Conservation (phyloP, 53 echinoderm and acorn worm genomes). For the Antedon mediterranea region DNA sequence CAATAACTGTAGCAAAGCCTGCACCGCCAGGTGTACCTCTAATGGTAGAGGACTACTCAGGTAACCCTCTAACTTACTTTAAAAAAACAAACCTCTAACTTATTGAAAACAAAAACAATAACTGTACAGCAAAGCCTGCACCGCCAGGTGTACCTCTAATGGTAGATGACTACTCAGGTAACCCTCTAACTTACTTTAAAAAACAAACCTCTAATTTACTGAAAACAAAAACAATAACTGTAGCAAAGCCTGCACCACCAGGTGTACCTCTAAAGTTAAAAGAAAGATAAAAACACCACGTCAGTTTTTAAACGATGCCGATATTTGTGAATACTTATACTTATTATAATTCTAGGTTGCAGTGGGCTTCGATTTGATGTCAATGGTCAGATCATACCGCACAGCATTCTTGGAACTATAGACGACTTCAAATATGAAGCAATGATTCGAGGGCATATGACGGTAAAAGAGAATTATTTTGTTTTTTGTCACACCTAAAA, state of each 20-base stretch:
- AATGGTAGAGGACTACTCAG: conserved; percentile 49
- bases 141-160: conserved; percentile 66
- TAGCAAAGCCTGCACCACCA: conserved; percentile 92
- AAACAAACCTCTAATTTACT: no score
- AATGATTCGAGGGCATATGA: conserved; percentile 41
- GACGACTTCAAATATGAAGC: conserved; percentile 84
- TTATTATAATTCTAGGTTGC: conserved; percentile 38
- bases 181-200: not conserved
- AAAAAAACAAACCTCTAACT: no score
- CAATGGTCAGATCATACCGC: conserved; percentile 63
- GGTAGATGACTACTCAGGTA: conserved; percentile 47
- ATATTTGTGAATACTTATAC: no score
- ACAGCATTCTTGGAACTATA: conserved; percentile 81
- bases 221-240: conserved; percentile 46
- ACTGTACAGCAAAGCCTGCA: conserved; percentile 87
- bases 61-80: conserved; percentile 3
- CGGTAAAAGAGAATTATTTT: conserved; percentile 49
- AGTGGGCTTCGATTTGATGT: conserved; percentile 72
- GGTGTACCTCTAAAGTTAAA: no score
- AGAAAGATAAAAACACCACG: no score
- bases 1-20: conserved; percentile 76
- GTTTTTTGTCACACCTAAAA: not conserved
- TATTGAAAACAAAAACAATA: conserved; percentile 50
- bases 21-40: conserved; percentile 72
- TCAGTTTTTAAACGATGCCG: no score